phyloP scores from a whole-genome alignment of 2,797 vertebrate species.

The Euthynnus affinis region DNA sequence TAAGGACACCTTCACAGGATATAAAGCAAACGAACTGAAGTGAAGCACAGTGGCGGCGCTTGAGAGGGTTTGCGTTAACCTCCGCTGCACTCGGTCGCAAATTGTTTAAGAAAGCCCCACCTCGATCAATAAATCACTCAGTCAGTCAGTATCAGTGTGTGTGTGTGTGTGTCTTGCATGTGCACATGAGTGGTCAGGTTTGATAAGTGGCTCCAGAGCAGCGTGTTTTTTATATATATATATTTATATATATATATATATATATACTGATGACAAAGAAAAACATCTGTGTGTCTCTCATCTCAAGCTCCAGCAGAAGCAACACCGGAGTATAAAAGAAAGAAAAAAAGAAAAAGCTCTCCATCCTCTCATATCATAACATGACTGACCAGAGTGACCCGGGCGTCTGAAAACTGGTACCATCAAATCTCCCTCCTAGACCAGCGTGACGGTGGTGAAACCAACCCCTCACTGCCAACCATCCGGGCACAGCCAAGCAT shows the following conservation, averaged over 20 bases:
- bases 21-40: constrained; percentile 42
- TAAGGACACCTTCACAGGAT: constrained; percentile 71
- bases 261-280: constrained; percentile 73
- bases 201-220: constrained; percentile 64
- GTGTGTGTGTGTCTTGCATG: constrained; percentile 21
- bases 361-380: constrained; percentile 25
- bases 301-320: constrained; percentile 54
- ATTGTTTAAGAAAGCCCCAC: constrained; percentile 65
- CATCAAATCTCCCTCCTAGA: constrained; percentile 41
- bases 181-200: constrained; percentile 45
- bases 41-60: constrained; percentile 31
- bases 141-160: constrained; percentile 47
- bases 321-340: constrained; percentile 33
- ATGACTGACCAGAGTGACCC: constrained; percentile 42
- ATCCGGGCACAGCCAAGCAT: constrained; percentile 17
- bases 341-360: background rate
- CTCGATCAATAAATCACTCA: constrained; percentile 72
- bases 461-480: constrained; percentile 33
- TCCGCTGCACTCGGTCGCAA: constrained; percentile 64
- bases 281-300: constrained; percentile 60
- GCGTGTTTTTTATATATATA: too few species aligned
- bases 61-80: constrained; percentile 65
- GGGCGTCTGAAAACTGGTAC: constrained; percentile 31
- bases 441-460: constrained; percentile 50
- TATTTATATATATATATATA: too few species aligned